These are phyloP conservation scores for Hemibagrus wyckioides DNA, from an alignment of 2,113 vertebrate species.

Conservation along the genomic window DNA sequence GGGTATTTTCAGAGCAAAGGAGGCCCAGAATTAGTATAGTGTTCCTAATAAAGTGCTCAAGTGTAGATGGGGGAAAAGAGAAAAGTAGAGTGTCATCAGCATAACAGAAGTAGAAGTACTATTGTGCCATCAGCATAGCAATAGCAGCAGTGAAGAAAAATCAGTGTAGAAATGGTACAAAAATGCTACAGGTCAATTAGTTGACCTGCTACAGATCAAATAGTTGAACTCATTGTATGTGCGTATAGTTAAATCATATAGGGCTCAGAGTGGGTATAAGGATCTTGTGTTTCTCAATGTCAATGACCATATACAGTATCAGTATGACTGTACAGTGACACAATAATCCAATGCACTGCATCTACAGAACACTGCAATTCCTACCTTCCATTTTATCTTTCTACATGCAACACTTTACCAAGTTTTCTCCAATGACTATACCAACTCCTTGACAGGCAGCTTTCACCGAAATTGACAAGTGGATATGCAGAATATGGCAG, in stretches of 20 bases:
- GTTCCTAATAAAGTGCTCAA: no score
- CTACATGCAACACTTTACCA: background rate
- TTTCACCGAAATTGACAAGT: conserved; percentile 35
- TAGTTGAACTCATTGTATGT: background rate
- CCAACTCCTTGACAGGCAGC: background rate
- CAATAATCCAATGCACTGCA: background rate
- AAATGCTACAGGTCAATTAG: no score
- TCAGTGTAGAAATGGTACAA: background rate
- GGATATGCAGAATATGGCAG: conserved; percentile 11
- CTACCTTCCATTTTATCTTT: background rate
- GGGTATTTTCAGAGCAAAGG: no score
- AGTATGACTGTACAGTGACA: background rate
- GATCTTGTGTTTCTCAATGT: background rate
- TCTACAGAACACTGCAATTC: background rate
- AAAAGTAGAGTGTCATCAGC: background rate
- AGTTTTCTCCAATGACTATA: background rate
- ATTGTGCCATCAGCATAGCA: background rate
- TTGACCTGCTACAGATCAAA: background rate
- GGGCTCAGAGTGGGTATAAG: background rate
- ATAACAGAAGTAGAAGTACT: background rate
- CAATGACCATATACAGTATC: background rate
- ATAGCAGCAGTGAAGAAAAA: background rate
- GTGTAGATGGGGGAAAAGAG: background rate
- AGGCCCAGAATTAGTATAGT: no score
- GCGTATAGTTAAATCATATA: no score